These are phyloP conservation scores for Saccostrea cuccullata DNA, from an alignment of 1,140 invertebrate species.

Conservation along the genomic window DNA sequence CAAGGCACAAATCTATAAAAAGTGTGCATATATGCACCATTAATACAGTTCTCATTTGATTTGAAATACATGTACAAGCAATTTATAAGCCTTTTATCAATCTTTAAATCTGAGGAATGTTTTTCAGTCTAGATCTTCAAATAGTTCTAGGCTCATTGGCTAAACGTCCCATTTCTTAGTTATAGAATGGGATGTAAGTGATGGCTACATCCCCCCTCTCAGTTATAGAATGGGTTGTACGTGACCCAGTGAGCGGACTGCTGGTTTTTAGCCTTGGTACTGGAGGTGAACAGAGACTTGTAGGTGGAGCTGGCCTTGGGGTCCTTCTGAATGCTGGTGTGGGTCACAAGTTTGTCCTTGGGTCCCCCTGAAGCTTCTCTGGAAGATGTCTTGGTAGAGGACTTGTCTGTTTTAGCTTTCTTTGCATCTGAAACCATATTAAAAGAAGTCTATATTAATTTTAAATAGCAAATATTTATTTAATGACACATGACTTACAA, in stretches of 20 bases:
- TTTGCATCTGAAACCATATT: constrained; percentile 28
- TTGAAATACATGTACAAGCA: no score
- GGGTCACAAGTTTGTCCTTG: constrained; percentile 29
- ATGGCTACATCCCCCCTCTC: constrained; percentile 77
- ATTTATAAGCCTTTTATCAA: no score
- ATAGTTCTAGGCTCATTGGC: no score
- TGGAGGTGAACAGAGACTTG: constrained; percentile 96
- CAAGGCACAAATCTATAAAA: no score
- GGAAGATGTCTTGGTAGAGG: neutral
- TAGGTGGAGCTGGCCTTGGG: constrained; percentile 92
- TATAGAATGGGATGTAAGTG: constrained; percentile 91
- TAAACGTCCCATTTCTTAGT: neutral
- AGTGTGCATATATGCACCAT: no score
- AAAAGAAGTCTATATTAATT: neutral
- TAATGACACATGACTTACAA: no score
- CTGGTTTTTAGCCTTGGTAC: constrained; percentile 91
- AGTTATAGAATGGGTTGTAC: constrained; percentile 87
- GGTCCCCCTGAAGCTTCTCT: neutral
- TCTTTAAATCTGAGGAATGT: no score
- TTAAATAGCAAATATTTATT: no score
- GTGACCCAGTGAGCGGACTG: constrained; percentile 97
- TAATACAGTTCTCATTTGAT: no score
- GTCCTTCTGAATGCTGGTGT: constrained; percentile 83
- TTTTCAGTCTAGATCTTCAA: no score
- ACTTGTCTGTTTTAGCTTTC: constrained; percentile 42